These are phyloP conservation scores for Nebria ingens DNA, from an alignment of 1,140 invertebrate genomes.

Conservation along the genomic window DNA sequence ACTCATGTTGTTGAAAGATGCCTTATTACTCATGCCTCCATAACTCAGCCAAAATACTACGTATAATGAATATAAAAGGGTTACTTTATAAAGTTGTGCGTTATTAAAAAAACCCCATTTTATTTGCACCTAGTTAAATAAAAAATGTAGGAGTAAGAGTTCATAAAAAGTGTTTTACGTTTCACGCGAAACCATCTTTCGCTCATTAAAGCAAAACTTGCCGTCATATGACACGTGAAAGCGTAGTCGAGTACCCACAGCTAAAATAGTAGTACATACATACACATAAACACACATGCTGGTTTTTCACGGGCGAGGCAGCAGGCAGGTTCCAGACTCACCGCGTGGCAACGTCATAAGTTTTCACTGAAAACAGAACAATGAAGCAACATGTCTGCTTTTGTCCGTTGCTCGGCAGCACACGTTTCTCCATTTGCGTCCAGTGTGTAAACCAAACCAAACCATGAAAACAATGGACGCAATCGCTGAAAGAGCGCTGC, in stretches of 20 bases:
- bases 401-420: not conserved
- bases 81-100: too few relatives aligned
- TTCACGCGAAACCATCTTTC: conserved; percentile 4
- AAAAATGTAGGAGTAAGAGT: not conserved
- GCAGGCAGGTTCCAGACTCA: not conserved
- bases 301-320: not conserved
- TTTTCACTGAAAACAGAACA: not conserved
- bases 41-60: too few relatives aligned
- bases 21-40: too few relatives aligned
- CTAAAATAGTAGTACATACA: too few relatives aligned
- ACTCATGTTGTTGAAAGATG: too few relatives aligned
- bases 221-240: not conserved
- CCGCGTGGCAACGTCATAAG: not conserved
- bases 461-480: not conserved
- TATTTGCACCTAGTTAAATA: too few relatives aligned
- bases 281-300: not conserved
- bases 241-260: not conserved
- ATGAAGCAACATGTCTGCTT: conserved; percentile 6
- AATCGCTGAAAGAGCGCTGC: conserved; percentile 1
- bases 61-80: too few relatives aligned
- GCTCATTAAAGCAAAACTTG: conserved; percentile 2
- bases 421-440: not conserved
- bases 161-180: not conserved
- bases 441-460: too few relatives aligned
- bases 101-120: too few relatives aligned